phyloP scores from a whole-genome alignment of 2,113 vertebrate species.

The Perca flavescens region DNA sequence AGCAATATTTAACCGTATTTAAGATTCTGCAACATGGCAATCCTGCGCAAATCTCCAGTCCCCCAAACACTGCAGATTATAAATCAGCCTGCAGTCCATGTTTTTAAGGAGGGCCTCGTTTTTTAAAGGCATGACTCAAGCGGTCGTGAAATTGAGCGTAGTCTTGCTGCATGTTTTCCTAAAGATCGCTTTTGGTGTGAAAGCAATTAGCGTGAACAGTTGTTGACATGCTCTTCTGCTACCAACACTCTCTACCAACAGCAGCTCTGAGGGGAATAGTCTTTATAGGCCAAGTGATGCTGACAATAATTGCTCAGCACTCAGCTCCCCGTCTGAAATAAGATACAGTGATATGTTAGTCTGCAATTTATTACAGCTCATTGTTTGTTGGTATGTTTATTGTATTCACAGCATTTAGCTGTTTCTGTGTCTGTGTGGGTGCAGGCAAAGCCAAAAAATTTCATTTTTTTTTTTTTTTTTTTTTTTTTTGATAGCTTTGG shows the following conservation, averaged over 20 bases:
- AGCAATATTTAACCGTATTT: neutral
- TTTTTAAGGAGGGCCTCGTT: constrained; percentile 46
- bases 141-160: constrained; percentile 57
- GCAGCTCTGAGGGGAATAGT: constrained; percentile 80
- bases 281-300: constrained; percentile 78
- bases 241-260: constrained; percentile 73
- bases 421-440: constrained; percentile 51
- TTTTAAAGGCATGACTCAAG: constrained; percentile 64
- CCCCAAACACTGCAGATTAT: constrained; percentile 44
- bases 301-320: constrained; percentile 80
- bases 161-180: constrained; percentile 79
- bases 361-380: constrained; percentile 54
- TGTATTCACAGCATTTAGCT: constrained; percentile 53
- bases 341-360: constrained; percentile 59
- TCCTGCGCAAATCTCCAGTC: constrained; percentile 16
- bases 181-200: constrained; percentile 81
- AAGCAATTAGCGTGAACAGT: constrained; percentile 84
- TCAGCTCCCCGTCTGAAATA: constrained; percentile 73
- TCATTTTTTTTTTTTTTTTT: constrained; percentile 41
- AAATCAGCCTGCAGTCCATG: constrained; percentile 51
- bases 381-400: constrained; percentile 62
- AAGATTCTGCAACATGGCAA: constrained; percentile 10
- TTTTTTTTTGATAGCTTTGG: constrained; percentile 70
- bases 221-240: constrained; percentile 80
- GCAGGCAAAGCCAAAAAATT: constrained; percentile 61